phyloP scores from a whole-genome alignment of 2,888 invertebrate species.

The Pristionchus japonicus region DNA sequence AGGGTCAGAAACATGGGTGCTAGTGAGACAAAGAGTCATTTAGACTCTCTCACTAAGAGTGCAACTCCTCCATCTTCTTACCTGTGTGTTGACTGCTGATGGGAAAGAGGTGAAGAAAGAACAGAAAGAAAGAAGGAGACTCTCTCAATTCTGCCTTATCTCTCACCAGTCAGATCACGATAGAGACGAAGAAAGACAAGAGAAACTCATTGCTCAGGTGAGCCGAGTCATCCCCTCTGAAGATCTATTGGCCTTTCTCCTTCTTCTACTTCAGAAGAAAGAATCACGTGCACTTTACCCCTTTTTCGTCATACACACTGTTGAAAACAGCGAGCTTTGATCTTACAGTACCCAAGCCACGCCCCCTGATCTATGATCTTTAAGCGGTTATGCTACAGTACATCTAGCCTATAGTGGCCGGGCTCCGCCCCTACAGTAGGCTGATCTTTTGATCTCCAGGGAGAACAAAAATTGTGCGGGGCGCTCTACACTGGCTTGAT shows the following conservation, averaged over 20 bases:
- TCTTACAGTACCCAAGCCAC: background rate
- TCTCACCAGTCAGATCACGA: background rate
- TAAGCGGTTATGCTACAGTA: background rate
- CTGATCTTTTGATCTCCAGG: background rate
- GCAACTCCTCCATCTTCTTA: constrained; percentile 9
- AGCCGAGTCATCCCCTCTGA: background rate
- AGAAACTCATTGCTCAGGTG: background rate
- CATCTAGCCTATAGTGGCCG: too few relatives aligned
- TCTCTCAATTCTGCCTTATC: background rate
- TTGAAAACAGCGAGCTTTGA: background rate
- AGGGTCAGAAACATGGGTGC: background rate
- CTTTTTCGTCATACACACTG: constrained; percentile 3
- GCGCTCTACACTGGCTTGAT: background rate
- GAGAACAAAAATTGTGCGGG: background rate
- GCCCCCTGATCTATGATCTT: background rate
- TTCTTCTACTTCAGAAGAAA: background rate
- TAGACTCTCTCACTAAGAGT: background rate
- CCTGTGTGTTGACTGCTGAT: constrained; percentile 25
- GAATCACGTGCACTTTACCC: background rate
- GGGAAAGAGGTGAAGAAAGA: background rate
- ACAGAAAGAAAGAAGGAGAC: background rate
- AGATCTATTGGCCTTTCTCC: constrained; percentile 30
- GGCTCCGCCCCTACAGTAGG: background rate
- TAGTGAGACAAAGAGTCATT: constrained; percentile 36
- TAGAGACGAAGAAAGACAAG: background rate